phyloP scores from a whole-genome alignment of 2,113 vertebrate species.

The Sylvietta virens region DNA sequence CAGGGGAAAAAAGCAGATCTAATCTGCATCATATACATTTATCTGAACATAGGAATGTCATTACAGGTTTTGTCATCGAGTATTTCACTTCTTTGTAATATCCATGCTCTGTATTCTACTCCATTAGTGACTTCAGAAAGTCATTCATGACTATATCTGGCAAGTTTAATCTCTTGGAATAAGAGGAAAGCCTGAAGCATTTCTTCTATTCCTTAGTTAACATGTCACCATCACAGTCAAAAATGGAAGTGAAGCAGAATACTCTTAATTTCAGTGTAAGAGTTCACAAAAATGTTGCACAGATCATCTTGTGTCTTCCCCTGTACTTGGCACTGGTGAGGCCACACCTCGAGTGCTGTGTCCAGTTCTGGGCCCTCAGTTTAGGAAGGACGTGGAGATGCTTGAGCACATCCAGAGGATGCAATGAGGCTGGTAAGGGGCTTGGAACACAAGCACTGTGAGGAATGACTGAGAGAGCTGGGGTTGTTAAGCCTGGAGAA shows the following conservation, averaged over 20 bases:
- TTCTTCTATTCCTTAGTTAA: neutral
- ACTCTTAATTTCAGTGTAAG: neutral
- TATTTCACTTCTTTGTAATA: neutral
- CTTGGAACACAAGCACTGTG: neutral
- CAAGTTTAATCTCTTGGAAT: neutral
- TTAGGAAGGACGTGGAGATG: rapidly evolving
- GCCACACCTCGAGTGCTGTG: neutral
- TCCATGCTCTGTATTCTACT: neutral
- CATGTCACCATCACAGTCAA: neutral
- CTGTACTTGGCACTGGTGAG: neutral
- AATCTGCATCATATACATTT: neutral
- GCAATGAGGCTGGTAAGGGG: no score
- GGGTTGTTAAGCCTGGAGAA: neutral
- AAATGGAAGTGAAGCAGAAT: neutral
- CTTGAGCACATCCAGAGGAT: neutral
- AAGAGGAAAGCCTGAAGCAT: neutral
- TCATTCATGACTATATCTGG: rapidly evolving
- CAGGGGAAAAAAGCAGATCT: neutral
- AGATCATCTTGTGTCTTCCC: neutral
- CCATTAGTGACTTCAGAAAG: neutral
- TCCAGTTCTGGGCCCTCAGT: neutral
- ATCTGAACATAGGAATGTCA: constrained; percentile 2
- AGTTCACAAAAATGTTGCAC: neutral
- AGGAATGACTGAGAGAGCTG: neutral
- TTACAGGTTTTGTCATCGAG: constrained; percentile 4